phyloP scores from a whole-genome alignment of 2,113 vertebrate species.

The Emydura subglobosa region DNA sequence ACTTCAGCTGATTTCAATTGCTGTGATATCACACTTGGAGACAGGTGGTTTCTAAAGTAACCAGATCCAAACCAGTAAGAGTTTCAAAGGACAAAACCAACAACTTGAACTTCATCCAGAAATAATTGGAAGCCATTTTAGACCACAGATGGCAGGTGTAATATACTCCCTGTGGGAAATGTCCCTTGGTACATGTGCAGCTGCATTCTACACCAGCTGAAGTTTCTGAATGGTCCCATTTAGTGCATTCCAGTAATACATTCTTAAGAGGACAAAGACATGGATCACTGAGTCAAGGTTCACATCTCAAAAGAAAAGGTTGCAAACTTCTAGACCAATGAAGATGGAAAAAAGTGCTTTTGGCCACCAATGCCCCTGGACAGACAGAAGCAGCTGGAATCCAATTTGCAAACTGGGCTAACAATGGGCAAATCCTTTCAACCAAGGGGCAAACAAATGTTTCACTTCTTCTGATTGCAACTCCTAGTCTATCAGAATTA shows the following conservation, averaged over 20 bases:
- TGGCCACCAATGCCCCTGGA: not conserved
- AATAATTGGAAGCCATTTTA: not conserved
- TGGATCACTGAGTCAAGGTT: not conserved
- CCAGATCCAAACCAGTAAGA: not conserved
- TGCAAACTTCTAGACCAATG: not conserved
- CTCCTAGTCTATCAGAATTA: not conserved
- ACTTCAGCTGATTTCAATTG: not conserved
- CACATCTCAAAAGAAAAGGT: not conserved
- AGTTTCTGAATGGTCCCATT: not conserved
- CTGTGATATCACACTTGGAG: not conserved
- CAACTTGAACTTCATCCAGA: not conserved
- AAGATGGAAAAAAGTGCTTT: not conserved
- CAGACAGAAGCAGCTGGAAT: not conserved
- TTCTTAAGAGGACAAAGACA: not conserved
- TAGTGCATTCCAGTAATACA: not conserved
- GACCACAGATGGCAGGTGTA: not conserved
- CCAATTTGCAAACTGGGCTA: not conserved
- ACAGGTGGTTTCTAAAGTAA: not conserved
- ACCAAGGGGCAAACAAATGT: not conserved
- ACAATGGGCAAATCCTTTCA: not conserved
- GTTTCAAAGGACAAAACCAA: not conserved
- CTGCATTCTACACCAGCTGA: not conserved
- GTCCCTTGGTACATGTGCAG: not conserved
- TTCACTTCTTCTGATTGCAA: not conserved
- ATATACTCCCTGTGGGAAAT: not conserved